phyloP scores from a whole-genome alignment of 2,113 vertebrate genomes.

The Gallinago undulata region DNA sequence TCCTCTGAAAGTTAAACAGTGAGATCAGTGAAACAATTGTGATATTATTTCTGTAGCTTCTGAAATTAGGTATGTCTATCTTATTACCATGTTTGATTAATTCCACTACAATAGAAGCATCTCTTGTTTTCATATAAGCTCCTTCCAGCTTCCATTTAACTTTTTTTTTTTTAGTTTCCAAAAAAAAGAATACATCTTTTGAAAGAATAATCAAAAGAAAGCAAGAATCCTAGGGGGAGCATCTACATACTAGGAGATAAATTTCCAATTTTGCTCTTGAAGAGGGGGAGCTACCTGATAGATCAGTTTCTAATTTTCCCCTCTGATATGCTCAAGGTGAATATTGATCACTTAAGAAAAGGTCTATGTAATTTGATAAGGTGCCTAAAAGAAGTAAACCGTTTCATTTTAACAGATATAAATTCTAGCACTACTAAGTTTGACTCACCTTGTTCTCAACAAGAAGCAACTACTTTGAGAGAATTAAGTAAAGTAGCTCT shows the following conservation, averaged over 20 bases:
- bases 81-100: conserved; percentile 40
- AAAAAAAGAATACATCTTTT: not conserved
- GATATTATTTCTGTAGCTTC: conserved; percentile 18
- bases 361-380: not conserved
- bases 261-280: not conserved
- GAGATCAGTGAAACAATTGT: not conserved
- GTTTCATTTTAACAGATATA: not conserved
- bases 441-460: not conserved
- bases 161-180: not conserved
- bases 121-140: not conserved
- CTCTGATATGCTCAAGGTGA: not conserved
- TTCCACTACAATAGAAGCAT: not conserved
- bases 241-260: not conserved
- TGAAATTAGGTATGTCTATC: conserved; percentile 35
- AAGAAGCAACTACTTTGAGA: not conserved
- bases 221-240: not conserved
- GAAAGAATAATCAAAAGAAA: not conserved
- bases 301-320: not conserved
- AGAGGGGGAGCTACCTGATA: not conserved
- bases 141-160: not conserved
- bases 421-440: not conserved
- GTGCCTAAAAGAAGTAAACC: not conserved
- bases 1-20: conserved; percentile 44
- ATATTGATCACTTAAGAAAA: not conserved
- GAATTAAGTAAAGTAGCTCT: not conserved